Base-by-base conservation (phyloP, 1,140 invertebrate genomes). In the Drosophila mojavensis region DNA sequence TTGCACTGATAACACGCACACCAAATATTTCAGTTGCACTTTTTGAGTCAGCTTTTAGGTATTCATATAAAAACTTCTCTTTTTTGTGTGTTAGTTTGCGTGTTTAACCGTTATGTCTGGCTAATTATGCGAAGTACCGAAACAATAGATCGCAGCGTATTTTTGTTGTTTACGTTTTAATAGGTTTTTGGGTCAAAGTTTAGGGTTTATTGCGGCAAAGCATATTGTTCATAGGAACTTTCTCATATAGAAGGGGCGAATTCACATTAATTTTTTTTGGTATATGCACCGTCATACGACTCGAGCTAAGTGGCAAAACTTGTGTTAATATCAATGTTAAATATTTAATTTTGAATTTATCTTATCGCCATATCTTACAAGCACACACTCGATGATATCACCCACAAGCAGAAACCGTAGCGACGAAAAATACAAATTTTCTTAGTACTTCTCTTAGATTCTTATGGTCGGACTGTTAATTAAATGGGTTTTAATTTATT, bases 291-390 rank as follows among this genome's bases (percentile, higher is more conserved):
- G 24, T 43, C 13, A 28, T 24, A n/a, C 69, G 54, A 9, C 50
- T 53, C 65, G 13, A 13, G 60, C 63, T 74, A 79, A 84, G 80
- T 89, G 79, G 76, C 84, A 75, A 88, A 86, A 83, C 76, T 83
- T 86, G 79, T 88, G 84, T 89, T 89, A 88, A 88, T 88, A 78
- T 66, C 69, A 83, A 75, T 88, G 84, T 89, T 80, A 88, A 88
- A 88, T 88, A 88, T 88, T 88, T 88, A 84, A 78, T 60, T 67
- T 83, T 15, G 73, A 88, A 78, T 89, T 86, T 89, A 83, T 88
- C 83, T 88, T 88, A 88, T 88, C 83, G 72, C 81, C 33, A 60
- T 41, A 72, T 72, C 69, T 66, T 55, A 39, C 36, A 15, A 20
- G 56, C 60, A 33, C 36, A 69, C 45, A 56, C 39, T 63, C 58